phyloP scores from a whole-genome alignment of 1,140 invertebrate genomes.

The Leptinotarsa defecta region DNA sequence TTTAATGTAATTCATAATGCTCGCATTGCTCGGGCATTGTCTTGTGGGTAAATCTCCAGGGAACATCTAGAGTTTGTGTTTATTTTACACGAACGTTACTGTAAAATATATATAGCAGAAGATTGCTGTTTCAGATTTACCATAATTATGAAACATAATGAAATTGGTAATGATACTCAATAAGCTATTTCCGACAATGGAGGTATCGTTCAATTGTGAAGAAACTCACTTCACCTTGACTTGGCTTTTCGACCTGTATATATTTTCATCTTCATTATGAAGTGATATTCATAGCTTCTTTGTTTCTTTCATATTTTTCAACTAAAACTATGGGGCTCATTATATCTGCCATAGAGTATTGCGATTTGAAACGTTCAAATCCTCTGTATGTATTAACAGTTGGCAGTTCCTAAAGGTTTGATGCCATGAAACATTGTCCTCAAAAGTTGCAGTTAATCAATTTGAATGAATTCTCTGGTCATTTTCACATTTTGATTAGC shows the following conservation, averaged over 20 bases:
- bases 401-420: too few species aligned
- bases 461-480: background rate
- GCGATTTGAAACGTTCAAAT: too few species aligned
- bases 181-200: background rate
- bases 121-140: background rate
- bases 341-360: too few species aligned
- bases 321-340: too few species aligned
- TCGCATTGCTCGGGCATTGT: background rate
- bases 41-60: background rate
- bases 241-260: background rate
- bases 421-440: too few species aligned
- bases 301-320: too few species aligned
- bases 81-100: slow-evolving; percentile 3
- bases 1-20: background rate
- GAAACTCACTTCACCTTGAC: background rate
- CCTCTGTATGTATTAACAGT: too few species aligned
- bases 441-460: too few species aligned
- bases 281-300: too few species aligned
- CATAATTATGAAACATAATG: slow-evolving; percentile 5
- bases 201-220: background rate
- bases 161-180: slow-evolving; percentile 3
- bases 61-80: background rate
- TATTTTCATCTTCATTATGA: too few species aligned
- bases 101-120: slow-evolving; percentile 1
- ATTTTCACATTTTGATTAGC: background rate